Evolutionary conservation across 2,113 vertebrate species (phyloP).

Genomic region (rabbit (Oryctolagus cuniculus)): DNA sequence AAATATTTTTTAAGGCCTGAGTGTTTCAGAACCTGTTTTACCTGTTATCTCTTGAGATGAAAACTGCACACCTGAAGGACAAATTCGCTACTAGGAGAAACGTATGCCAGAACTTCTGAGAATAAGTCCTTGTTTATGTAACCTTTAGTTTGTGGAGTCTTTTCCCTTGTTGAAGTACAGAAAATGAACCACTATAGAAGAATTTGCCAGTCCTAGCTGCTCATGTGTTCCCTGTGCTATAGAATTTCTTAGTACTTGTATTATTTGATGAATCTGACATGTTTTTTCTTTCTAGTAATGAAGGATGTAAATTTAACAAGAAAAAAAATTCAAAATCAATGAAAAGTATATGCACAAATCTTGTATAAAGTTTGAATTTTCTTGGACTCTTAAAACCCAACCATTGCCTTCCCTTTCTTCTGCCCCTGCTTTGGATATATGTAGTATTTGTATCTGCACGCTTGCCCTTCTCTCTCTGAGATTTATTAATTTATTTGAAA

Average conservation of each 20-base stretch:
- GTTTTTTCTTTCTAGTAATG: slow-evolving; percentile 48
- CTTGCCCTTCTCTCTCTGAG: background rate
- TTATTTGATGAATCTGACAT: slow-evolving; percentile 20
- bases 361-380: slow-evolving; percentile 48
- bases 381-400: background rate
- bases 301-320: slow-evolving; percentile 48
- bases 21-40: slow-evolving; percentile 69
- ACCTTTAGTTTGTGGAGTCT: slow-evolving; percentile 74
- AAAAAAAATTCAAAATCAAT: slow-evolving; percentile 29
- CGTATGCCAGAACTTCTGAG: slow-evolving; percentile 45
- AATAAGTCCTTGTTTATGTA: slow-evolving; percentile 75
- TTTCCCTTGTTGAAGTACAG: slow-evolving; percentile 57
- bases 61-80: slow-evolving; percentile 65
- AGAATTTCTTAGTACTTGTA: slow-evolving; percentile 55
- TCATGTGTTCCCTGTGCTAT: slow-evolving; percentile 11
- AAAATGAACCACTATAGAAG: slow-evolving; percentile 76
- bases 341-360: background rate
- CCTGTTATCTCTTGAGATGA: slow-evolving; percentile 62
- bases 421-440: background rate
- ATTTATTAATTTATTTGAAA: too few species aligned
- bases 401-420: background rate
- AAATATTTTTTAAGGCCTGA: slow-evolving; percentile 56
- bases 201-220: slow-evolving; percentile 65
- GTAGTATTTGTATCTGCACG: background rate
- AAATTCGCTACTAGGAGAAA: slow-evolving; percentile 23